These are phyloP conservation scores for Micrasema longulum DNA, from an alignment of 1,140 invertebrate species.

Conservation along the genomic window DNA sequence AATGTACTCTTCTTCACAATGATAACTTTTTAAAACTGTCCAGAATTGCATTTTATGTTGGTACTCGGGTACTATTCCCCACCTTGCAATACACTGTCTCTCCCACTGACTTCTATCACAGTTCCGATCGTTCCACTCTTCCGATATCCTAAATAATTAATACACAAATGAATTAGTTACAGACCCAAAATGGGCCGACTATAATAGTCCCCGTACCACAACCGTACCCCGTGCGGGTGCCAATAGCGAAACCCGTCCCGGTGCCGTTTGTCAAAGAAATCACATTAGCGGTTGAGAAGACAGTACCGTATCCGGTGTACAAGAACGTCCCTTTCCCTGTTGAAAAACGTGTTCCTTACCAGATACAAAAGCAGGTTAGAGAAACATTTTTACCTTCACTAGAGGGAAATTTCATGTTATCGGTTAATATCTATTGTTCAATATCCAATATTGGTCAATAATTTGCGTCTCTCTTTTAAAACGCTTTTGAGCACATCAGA, in stretches of 20 bases:
- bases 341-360: constrained; percentile 74
- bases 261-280: constrained; percentile 75
- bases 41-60: too few species aligned
- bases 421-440: background rate
- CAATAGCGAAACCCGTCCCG: constrained; percentile 73
- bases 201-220: constrained; percentile 74
- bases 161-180: constrained; percentile 50
- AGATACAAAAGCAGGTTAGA: constrained; percentile 71
- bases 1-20: too few species aligned
- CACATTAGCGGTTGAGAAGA: constrained; percentile 75
- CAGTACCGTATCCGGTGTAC: constrained; percentile 75
- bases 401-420: background rate
- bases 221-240: constrained; percentile 76
- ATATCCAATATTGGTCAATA: background rate
- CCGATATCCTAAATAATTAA: too few species aligned
- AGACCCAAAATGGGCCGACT: constrained; percentile 72
- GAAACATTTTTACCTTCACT: background rate
- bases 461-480: background rate
- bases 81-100: too few species aligned
- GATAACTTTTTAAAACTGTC: too few species aligned
- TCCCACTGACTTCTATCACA: too few species aligned
- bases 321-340: constrained; percentile 77
- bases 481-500: background rate
- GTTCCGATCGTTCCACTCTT: too few species aligned
- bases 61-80: too few species aligned